Base-by-base conservation (phyloP, 1,140 invertebrate genomes). In the Drosophila oshimai region DNA sequence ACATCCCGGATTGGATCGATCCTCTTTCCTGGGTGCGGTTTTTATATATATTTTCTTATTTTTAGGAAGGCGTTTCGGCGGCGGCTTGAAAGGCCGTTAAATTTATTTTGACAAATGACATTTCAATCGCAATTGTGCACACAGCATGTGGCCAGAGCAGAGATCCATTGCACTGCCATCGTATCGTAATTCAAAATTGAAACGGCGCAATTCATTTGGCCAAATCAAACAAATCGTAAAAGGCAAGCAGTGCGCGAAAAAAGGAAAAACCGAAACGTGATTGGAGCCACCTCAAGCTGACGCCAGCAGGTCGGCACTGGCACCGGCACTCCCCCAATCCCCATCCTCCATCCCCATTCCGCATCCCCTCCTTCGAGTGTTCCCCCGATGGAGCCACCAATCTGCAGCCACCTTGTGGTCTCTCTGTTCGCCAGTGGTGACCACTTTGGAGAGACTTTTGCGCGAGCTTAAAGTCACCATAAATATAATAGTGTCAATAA, bases 81-180 rank as follows among this genome's bases (percentile, higher is more conserved):
- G 71, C 65, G 41, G 60, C 80, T 72, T 84, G 57, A 79, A 79
- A 89, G 70, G 61, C 74, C 53, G 67, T 73, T 89, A 61, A 90
- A 90, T 87, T 90, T 90, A 90, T 89, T 90, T 90, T 90, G 89
- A 90, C 89, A 90, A 89, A 90, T 90, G 88, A 90, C 89, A 89
- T 79, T 89, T 89, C 89, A 88, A 88, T 87, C 76, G 81, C 74
- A 81, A 77, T 87, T 88, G 77, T 62, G 45, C 31, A 29, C 74
- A 53, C 77, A 71, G 74, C 83, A 73, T 87, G 81, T 55, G 81
- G 54, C 54, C 69, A 26, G 37, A 24, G 28, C 69, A 26, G 37
- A 24, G 28, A 41, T 33, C 34, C 45, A 22, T 45, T 46, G 51
- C 45, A 22, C 39, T 46, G 51, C 60, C 44, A 54, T 24, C 39